Percentiles rank a stretch among this genome's conserved stretches.
Conservation (phyloP, 2,888 invertebrate species). For the Erebia epiphron region DNA sequence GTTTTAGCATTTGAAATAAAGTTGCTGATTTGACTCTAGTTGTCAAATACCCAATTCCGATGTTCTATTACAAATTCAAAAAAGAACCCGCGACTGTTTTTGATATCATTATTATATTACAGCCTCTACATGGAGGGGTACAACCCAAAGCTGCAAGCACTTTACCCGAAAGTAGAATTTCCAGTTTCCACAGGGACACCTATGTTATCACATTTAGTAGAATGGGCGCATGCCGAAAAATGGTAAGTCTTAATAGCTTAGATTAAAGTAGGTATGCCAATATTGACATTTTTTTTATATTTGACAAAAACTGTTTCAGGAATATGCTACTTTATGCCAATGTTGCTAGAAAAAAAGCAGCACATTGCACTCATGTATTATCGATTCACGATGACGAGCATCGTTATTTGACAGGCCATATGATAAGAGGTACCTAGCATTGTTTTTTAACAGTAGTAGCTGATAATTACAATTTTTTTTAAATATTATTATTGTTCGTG, state of each 20-base stretch:
- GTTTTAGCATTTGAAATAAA: too few relatives aligned
- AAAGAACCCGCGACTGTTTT: too few relatives aligned
- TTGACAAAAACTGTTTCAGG: slow-evolving; percentile 46
- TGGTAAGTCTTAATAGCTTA: slow-evolving; percentile 80
- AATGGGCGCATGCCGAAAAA: slow-evolving; percentile 90
- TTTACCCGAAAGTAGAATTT: slow-evolving; percentile 89
- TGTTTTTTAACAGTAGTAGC: background rate
- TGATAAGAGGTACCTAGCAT: slow-evolving; percentile 51
- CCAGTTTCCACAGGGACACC: slow-evolving; percentile 94
- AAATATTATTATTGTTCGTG: too few relatives aligned
- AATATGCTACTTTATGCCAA: slow-evolving; percentile 46
- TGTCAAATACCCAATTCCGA: too few relatives aligned
- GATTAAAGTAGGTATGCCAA: too few relatives aligned
- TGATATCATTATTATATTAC: slow-evolving; percentile 24
- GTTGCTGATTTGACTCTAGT: too few relatives aligned
- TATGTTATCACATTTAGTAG: slow-evolving; percentile 90
- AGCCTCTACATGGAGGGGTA: slow-evolving; percentile 90
- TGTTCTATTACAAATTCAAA: too few relatives aligned
- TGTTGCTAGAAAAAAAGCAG: slow-evolving; percentile 46
- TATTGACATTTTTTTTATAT: background rate
- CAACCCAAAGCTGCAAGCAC: slow-evolving; percentile 85
- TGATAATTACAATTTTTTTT: too few relatives aligned
- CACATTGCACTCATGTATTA: slow-evolving; percentile 49
- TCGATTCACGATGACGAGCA: slow-evolving; percentile 57
- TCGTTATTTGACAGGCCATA: slow-evolving; percentile 52